phyloP scores from a whole-genome alignment of 2,888 invertebrate species.

The Abrostola triplasia region DNA sequence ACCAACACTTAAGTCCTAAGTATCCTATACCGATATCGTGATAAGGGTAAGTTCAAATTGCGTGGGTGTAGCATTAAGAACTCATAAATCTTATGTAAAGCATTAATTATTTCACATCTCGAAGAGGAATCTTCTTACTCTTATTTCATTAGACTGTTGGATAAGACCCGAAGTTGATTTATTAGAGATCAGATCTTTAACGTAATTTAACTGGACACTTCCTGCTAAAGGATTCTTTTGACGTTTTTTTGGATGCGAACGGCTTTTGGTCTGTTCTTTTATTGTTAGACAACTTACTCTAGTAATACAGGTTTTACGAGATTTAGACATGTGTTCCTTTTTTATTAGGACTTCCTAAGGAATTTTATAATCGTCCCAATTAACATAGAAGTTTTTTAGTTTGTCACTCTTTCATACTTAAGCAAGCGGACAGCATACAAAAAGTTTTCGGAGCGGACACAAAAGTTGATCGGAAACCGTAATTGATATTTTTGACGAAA shows the following conservation, averaged over 20 bases:
- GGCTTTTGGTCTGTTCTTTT: slow-evolving; percentile 27
- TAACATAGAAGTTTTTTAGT: slow-evolving; percentile 33
- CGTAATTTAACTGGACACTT: slow-evolving; percentile 65
- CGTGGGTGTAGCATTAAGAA: slow-evolving; percentile 83
- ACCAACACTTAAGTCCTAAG: slow-evolving; percentile 45
- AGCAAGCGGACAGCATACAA: slow-evolving; percentile 17
- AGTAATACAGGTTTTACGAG: slow-evolving; percentile 27
- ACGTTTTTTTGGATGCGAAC: slow-evolving; percentile 26
- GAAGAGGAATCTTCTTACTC: slow-evolving; percentile 66
- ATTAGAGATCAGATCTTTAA: slow-evolving; percentile 71
- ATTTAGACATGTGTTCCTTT: slow-evolving; percentile 49
- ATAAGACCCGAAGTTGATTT: slow-evolving; percentile 78
- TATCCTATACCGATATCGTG: slow-evolving; percentile 65
- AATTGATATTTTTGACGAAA: neutral
- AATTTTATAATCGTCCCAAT: slow-evolving; percentile 50
- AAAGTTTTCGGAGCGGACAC: no score
- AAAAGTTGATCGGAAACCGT: no score
- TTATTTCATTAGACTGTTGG: slow-evolving; percentile 81
- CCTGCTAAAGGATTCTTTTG: slow-evolving; percentile 52
- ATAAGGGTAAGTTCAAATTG: slow-evolving; percentile 65
- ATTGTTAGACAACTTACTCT: slow-evolving; percentile 31
- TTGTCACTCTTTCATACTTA: slow-evolving; percentile 24
- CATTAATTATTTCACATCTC: slow-evolving; percentile 78
- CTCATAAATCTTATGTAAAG: slow-evolving; percentile 76
- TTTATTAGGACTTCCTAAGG: slow-evolving; percentile 27